Base-by-base conservation (phyloP, 2,113 vertebrate species). In the Nothobranchius furzeri region DNA sequence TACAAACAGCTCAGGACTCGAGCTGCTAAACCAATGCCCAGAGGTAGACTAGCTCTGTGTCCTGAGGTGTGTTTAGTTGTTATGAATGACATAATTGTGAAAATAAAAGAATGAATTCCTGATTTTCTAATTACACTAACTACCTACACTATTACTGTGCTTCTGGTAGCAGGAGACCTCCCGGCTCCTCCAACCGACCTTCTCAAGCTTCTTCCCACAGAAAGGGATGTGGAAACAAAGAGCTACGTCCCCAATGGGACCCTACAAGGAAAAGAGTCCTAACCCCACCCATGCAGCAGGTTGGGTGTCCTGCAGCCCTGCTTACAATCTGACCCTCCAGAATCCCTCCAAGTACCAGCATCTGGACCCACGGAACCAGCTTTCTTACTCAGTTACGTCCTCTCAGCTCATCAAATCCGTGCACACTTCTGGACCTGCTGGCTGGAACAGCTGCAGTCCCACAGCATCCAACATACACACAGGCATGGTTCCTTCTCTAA, bases 1-100 rank as follows among this genome's bases (percentile, higher is more conserved):
- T 90, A 92, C 76, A 97, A 95, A 89, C 91, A 95, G 47, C 87
- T 92, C 13, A 95, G 95, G 86, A 88, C 92, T 88, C 98, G 94
- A 92, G 88, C 82, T 70, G 81, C 87, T 12, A 95, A 94, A 87
- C 86, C 93, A 88, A 96, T 94, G 87, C 86, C 87, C 61, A 97
- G 95, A 89, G 79, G 92, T 45, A 94, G 95, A 91, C 84, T 92
- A 54, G 90, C 88, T 15, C 96, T 95, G 9, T 96, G 96, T 68
- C 91, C 94, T 2, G 95, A 96, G 95, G 96, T 96, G 72, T 15
- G 75, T 53, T 61, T 37, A 30, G 59, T 30, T 20, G 10, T 30
- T 30, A 30, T 30, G 30, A 40, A 40, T 40, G 37, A 40, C 9
- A 40, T 8, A 4, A 40, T 40, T 40, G 37, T 40, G 9, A 40